Evolutionary conservation across 2,888 invertebrate genomes (phyloP), one percentile per base, ranked within the genome.

Genomic region (Mylabris sibirica): DNA sequence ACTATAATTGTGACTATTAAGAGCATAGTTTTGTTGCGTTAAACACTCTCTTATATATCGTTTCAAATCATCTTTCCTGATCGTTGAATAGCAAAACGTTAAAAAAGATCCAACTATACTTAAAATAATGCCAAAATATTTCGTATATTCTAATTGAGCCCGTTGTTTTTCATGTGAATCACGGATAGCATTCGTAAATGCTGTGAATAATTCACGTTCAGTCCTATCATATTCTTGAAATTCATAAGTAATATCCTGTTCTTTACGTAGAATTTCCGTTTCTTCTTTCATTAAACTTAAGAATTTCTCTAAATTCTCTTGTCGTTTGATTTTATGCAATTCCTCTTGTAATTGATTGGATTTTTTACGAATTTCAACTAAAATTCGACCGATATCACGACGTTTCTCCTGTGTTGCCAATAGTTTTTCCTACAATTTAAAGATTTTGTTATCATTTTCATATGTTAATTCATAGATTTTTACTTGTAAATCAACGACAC

Each of bases 81-180:
- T 67, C 8, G 81, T 81, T 1, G 83, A 80, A 68, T 83, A 83
- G 20, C 78, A 70, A 72, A 84, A 85, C 3, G 83, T 80, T 60
- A 84, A 71, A 73, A 84, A 82, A 0, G 84, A 83, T 53, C 84
- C 84, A 0, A 81, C 62, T 59, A 85, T 79, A 70, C 84, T 84
- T 26, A 85, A 73, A 44, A 82, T 76, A 59, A 84, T 73, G 11
- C 84, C 83, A 90, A 94, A 94, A 82, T 95, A 95, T 84, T 95
- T 95, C 68, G 94, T 94, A 67, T 92, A 87, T 82, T 95, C 94
- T 3, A 93, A 90, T 78, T 94, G 92, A 0, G 92, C 90, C 44
- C 95, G 84, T 82, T 96, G 95, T 66, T 93, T 88, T 82, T 96
- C 95, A 80, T 96, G 95, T 20, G 93, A 93, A 74, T 93, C 89